A percentile compares a stretch with the other conserved stretches of the same genome.
phyloP scores from a whole-genome alignment of 92 coral and sea anemone species.

The Palythoa grandiflora region DNA sequence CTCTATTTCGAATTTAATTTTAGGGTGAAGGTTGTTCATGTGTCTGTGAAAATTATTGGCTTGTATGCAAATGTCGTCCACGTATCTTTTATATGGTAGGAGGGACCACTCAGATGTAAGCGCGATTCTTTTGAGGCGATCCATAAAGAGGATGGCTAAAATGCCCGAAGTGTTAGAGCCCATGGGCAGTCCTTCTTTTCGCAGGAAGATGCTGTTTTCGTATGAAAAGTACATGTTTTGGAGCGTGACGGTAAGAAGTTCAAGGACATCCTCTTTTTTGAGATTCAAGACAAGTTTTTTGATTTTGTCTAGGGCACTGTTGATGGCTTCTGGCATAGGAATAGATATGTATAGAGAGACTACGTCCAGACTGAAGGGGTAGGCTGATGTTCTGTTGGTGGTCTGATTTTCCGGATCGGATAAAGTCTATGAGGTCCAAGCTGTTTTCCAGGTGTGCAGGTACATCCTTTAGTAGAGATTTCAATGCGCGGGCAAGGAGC shows the following conservation, averaged over 20 bases:
- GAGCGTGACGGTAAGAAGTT: conserved; percentile 49
- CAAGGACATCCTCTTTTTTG: conserved; percentile 15
- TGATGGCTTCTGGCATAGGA: conserved; percentile 61
- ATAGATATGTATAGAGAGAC: conserved; percentile 59
- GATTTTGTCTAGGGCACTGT: conserved; percentile 34
- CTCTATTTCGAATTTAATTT: too few relatives aligned
- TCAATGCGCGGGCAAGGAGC: conserved; percentile 46
- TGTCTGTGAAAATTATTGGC: conserved; percentile 41
- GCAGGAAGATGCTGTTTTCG: conserved; percentile 15
- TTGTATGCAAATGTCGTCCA: conserved; percentile 39
- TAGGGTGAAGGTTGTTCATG: too few relatives aligned
- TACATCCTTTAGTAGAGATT: conserved; percentile 49
- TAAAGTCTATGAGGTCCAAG: background rate
- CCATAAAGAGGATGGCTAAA: conserved; percentile 60
- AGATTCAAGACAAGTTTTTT: background rate
- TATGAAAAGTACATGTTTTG: conserved; percentile 55
- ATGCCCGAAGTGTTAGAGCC: conserved; percentile 49
- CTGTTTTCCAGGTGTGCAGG: conserved; percentile 14
- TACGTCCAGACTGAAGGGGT: conserved; percentile 64
- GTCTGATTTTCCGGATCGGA: conserved; percentile 15
- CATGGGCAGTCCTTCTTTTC: conserved; percentile 58
- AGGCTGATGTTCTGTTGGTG: conserved; percentile 5
- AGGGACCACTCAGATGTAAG: conserved; percentile 2
- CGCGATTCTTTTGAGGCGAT: conserved; percentile 34
- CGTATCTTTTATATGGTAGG: conserved; percentile 43